Base-by-base conservation (phyloP, 2,113 vertebrate species). In the Xenopus laevis region DNA sequence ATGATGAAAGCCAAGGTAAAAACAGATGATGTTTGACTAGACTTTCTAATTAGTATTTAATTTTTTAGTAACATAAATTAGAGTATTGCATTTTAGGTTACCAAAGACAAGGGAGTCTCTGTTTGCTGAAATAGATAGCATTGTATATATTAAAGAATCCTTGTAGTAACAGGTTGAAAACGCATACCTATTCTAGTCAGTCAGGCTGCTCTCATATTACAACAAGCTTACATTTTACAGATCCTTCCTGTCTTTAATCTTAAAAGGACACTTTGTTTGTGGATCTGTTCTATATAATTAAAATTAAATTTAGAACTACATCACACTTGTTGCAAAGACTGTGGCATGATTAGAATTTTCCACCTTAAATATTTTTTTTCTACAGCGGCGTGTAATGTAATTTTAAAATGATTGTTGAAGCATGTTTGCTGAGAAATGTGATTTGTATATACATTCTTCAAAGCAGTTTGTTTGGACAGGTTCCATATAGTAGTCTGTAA, bases 91-190 rank as follows among this genome's bases (percentile, higher is more conserved):
- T 70, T 77, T 77, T 70, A 64, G 69, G 64, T 77, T 65, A 70
- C 23, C 61, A 62, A 62, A 30, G 59, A 77, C 65, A 69, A 75
- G 72, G 45, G 58, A 68, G 58, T 68, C 27, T 40, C 74, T 64
- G 47, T 64, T 61, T 69, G 67, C 16, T 75, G 73, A 69, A 75
- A 74, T 74, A 55, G 66, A 75, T 75, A 77, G 74, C 59, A 64
- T 70, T 77, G 74, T 77, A 77, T 77, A 77, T 57, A 64, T 69
- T 77, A 64, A 70, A 64, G 18, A 68, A 75, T 44, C 60, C 74
- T 63, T 77, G 74, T 77, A 77, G 74, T 77, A 77, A 77, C 74
- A 77, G 74, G 74, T 77, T 77, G 74, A 77, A 70, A 64, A 77
- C 30, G 33, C 67, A 27, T 52, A 47, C 62, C 74, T 45, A 55